Conservation (phyloP, 2,888 invertebrate genomes). For the Pachymerium ferrugineum region DNA sequence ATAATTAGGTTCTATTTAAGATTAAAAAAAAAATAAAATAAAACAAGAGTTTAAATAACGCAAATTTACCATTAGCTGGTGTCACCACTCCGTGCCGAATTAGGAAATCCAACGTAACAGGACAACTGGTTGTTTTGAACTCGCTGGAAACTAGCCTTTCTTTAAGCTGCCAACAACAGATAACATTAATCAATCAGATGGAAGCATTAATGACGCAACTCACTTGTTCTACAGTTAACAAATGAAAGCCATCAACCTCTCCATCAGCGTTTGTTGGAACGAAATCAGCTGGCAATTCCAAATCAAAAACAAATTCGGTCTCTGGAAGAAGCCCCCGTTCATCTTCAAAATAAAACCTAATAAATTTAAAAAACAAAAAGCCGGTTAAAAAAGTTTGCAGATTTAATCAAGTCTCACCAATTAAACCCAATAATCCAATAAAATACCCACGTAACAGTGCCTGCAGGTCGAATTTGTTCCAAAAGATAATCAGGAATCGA, state of each 20-base stretch:
- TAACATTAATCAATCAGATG: not conserved
- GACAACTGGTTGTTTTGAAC: slow-evolving; percentile 90
- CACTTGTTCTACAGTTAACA: slow-evolving; percentile 69
- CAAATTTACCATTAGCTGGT: slow-evolving; percentile 71
- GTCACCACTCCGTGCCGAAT: slow-evolving; percentile 84
- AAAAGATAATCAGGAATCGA: slow-evolving; percentile 75
- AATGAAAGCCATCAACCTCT: slow-evolving; percentile 85
- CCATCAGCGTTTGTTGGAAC: slow-evolving; percentile 88
- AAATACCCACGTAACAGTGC: slow-evolving; percentile 69
- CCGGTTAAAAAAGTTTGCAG: not conserved
- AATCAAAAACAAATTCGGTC: slow-evolving; percentile 87
- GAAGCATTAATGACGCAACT: slow-evolving; percentile 33
- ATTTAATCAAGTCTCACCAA: not conserved
- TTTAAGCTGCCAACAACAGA: slow-evolving; percentile 42
- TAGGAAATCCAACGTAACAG: slow-evolving; percentile 85
- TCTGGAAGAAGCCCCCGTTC: slow-evolving; percentile 90
- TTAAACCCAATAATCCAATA: not conserved
- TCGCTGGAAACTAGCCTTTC: slow-evolving; percentile 73
- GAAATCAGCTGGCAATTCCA: slow-evolving; percentile 84
- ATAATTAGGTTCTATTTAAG: slow-evolving; percentile 70
- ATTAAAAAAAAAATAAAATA: not conserved
- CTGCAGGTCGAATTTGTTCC: slow-evolving; percentile 67
- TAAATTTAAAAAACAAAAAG: not conserved
- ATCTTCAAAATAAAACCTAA: slow-evolving; percentile 81
- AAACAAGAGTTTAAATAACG: not conserved